Conservation (phyloP, 2,113 vertebrate genomes). For the Xenopus borealis region DNA sequence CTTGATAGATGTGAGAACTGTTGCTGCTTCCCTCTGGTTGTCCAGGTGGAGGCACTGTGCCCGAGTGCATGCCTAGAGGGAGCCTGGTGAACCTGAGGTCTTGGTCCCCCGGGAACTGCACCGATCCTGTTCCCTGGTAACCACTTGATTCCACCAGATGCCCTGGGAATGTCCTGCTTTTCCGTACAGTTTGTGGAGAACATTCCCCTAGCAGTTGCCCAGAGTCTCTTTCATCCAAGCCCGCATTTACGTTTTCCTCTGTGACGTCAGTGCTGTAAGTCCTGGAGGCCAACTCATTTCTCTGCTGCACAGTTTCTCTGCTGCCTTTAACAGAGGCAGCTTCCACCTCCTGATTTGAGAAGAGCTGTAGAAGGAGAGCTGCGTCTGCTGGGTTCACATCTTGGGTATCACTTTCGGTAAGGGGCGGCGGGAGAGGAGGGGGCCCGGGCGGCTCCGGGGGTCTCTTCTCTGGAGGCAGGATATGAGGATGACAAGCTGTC, state of each 20-base stretch:
- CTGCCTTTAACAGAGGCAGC: constrained; percentile 56
- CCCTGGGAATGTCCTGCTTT: constrained; percentile 78
- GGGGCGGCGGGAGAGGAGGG: constrained; percentile 63
- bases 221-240: constrained; percentile 64
- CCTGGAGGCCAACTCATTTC: constrained; percentile 62
- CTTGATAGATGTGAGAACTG: constrained; percentile 63
- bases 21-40: constrained; percentile 71
- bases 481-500: constrained; percentile 73
- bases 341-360: constrained; percentile 82
- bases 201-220: constrained; percentile 66
- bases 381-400: constrained; percentile 85
- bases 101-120: constrained; percentile 91
- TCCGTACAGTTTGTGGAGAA: constrained; percentile 64
- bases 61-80: constrained; percentile 60
- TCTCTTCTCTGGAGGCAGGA: constrained; percentile 79
- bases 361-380: constrained; percentile 88
- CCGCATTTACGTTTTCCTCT: constrained; percentile 62
- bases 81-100: constrained; percentile 86
- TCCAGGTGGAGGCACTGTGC: constrained; percentile 61
- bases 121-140: constrained; percentile 74
- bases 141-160: constrained; percentile 69
- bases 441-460: constrained; percentile 80
- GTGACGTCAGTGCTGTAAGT: constrained; percentile 65
- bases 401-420: constrained; percentile 61
- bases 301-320: constrained; percentile 60